Conservation (phyloP, 2,113 vertebrate genomes). For the Halcyon malimbica region DNA sequence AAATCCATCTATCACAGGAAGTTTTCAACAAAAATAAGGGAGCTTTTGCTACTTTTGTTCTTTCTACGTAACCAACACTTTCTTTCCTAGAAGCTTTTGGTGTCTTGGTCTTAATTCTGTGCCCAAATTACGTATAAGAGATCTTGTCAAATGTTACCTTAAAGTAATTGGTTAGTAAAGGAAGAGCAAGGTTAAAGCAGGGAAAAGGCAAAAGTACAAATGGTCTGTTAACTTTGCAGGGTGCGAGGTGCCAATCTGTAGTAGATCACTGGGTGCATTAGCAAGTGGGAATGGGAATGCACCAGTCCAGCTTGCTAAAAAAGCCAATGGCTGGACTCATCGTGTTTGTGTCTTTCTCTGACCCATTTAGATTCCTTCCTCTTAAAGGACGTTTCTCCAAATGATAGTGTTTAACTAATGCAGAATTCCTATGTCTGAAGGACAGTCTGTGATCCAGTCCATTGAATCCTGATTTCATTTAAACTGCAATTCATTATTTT, state of each 20-base stretch:
- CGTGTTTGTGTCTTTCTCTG: background rate
- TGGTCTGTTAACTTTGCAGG: background rate
- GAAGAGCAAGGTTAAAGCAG: background rate
- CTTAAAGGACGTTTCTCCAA: constrained; percentile 51
- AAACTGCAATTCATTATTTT: constrained; percentile 81
- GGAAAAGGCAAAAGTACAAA: background rate
- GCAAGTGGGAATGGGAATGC: background rate
- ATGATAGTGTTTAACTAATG: constrained; percentile 55
- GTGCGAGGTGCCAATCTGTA: background rate
- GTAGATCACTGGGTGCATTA: background rate
- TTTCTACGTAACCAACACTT: background rate
- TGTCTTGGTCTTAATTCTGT: background rate
- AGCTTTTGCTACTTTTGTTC: background rate
- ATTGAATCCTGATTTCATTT: constrained; percentile 77
- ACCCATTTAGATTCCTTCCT: constrained; percentile 25
- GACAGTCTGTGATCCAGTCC: constrained; percentile 74
- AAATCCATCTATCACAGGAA: background rate
- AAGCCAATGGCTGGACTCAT: background rate
- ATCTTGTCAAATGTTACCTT: background rate
- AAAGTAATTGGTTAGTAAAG: background rate
- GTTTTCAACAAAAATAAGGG: background rate
- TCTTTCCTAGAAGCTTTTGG: background rate
- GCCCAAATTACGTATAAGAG: background rate
- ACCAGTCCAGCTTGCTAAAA: background rate
- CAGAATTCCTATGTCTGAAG: constrained; percentile 71